Conservation (phyloP, 2,797 vertebrate species). For the Pangasius larnaudii region DNA sequence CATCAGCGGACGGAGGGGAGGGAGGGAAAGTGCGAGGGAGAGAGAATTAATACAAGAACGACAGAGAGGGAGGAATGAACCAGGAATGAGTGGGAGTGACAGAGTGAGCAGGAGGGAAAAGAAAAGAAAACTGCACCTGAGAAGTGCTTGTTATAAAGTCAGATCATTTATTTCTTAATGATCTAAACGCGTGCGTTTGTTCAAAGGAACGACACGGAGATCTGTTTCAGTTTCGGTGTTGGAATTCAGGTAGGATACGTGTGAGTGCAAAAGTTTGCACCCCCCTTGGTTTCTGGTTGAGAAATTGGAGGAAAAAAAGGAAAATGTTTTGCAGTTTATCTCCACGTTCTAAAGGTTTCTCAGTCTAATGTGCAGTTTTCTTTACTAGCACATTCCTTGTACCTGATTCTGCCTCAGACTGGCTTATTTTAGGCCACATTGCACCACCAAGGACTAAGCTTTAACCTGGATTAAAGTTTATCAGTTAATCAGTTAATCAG, state of each 20-base stretch:
- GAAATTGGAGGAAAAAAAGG: neutral
- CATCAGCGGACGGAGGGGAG: conserved; percentile 39
- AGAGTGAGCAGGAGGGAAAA: neutral
- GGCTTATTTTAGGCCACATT: neutral
- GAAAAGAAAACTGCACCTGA: neutral
- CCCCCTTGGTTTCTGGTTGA: neutral
- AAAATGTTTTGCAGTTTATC: neutral
- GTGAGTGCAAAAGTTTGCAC: neutral
- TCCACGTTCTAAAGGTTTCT: neutral
- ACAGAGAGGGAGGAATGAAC: conserved; percentile 8
- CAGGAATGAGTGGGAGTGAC: conserved; percentile 29
- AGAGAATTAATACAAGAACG: conserved; percentile 21
- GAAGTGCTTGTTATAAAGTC: no score
- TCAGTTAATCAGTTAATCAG: neutral
- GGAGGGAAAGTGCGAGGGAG: conserved; percentile 42
- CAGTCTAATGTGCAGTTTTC: neutral
- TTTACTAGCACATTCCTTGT: neutral
- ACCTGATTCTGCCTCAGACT: neutral
- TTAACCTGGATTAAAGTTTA: neutral
- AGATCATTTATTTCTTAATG: neutral
- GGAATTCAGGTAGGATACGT: neutral
- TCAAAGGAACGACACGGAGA: neutral
- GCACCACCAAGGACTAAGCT: neutral
- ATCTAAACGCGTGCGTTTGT: neutral
- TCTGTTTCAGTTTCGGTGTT: neutral